Conservation (phyloP, 2,797 vertebrate species). For the Takifugu rubripes region DNA sequence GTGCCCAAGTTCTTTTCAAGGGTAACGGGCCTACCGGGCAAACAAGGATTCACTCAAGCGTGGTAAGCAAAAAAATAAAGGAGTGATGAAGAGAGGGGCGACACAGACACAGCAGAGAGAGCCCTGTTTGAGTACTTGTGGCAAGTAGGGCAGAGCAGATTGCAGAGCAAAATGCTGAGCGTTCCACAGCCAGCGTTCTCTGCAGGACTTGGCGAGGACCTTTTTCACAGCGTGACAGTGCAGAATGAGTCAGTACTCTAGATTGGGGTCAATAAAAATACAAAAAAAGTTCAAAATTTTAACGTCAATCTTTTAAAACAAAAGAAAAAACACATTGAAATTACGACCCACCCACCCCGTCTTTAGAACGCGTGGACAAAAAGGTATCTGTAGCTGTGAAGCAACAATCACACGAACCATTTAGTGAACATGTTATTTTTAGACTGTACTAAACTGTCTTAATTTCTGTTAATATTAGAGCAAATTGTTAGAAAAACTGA, state of each 20-base stretch:
- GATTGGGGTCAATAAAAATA: constrained; percentile 27
- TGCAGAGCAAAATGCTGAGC: constrained; percentile 67
- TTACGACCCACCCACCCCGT: constrained; percentile 14
- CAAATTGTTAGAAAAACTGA: constrained; percentile 58
- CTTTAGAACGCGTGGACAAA: constrained; percentile 28
- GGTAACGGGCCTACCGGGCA: constrained; percentile 29
- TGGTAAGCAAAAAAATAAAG: constrained; percentile 43
- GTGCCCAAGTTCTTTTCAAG: constrained; percentile 39
- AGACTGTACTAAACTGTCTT: constrained; percentile 67
- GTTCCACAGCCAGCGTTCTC: constrained; percentile 62
- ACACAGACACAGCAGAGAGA: constrained; percentile 29
- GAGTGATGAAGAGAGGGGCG: constrained; percentile 1
- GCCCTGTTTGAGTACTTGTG: constrained; percentile 48
- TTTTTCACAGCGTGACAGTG: constrained; percentile 69
- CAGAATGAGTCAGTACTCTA: constrained; percentile 56
- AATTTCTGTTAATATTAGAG: constrained; percentile 62
- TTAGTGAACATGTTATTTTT: constrained; percentile 34
- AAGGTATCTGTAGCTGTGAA: constrained; percentile 9
- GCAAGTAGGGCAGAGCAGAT: constrained; percentile 70
- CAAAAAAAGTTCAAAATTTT: constrained; percentile 23
- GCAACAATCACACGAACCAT: constrained; percentile 29
- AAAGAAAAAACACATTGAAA: constrained; percentile 43
- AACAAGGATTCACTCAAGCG: constrained; percentile 33
- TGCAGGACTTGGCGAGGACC: constrained; percentile 67
- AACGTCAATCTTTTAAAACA: constrained; percentile 57